Conservation (phyloP, 2,113 vertebrate species). For the Chaetorhynchus papuensis region DNA sequence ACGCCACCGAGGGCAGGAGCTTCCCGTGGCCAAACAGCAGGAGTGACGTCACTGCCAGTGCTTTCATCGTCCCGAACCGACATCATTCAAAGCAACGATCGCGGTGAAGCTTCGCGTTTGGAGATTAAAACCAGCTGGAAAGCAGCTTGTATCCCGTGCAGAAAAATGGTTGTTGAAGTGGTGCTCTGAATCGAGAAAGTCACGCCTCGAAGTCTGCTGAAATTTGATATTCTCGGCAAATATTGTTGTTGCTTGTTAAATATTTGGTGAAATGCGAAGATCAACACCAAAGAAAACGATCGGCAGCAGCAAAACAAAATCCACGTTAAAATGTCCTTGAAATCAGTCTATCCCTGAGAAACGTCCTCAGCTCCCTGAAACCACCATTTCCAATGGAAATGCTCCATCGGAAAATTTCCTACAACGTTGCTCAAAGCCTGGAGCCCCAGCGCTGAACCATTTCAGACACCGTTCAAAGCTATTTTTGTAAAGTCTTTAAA, state of each 20-base stretch:
- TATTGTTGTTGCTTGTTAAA: background rate
- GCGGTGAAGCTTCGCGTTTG: background rate
- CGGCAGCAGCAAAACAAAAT: background rate
- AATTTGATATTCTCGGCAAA: background rate
- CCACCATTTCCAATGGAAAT: background rate
- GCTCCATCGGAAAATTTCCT: background rate
- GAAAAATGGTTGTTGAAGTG: background rate
- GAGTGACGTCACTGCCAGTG: fast-evolving
- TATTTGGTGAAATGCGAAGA: background rate
- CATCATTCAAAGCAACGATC: background rate
- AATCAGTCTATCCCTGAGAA: background rate
- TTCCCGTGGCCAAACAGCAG: background rate
- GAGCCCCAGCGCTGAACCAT: background rate
- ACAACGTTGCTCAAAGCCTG: background rate
- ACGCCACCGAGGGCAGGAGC: background rate
- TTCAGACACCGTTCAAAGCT: background rate
- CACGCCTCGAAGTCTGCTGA: background rate
- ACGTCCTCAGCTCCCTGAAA: background rate
- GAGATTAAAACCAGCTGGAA: background rate
- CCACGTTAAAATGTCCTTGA: background rate
- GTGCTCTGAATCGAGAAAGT: background rate
- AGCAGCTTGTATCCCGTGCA: background rate
- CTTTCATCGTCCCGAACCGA: background rate
- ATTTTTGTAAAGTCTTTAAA: background rate
- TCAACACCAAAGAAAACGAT: background rate